Conservation (phyloP, 2,113 vertebrate genomes). For the Falcunculus frontatus region DNA sequence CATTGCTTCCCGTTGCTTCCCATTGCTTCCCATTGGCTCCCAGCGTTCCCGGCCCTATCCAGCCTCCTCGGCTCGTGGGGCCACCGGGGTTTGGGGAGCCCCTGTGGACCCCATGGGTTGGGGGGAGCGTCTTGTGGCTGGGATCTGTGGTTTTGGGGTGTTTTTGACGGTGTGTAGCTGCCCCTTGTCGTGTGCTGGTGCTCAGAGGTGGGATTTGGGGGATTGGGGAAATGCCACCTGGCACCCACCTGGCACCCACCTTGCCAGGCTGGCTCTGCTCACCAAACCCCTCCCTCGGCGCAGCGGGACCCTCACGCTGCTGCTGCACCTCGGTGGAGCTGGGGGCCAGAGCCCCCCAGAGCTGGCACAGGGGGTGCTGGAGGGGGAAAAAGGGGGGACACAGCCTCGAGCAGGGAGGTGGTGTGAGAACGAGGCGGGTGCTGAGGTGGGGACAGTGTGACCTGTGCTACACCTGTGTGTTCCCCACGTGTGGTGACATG, state of each 20-base stretch:
- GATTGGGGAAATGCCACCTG: not conserved
- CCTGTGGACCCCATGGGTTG: accelerated
- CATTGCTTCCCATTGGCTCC: not conserved
- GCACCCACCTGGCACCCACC: not conserved
- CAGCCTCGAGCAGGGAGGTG: not conserved
- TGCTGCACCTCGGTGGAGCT: not conserved
- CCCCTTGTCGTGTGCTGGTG: not conserved
- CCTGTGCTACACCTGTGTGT: not conserved
- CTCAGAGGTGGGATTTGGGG: not conserved
- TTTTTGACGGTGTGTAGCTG: not conserved
- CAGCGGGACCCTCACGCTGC: not conserved
- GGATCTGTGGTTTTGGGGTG: not conserved
- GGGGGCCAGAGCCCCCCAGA: not conserved
- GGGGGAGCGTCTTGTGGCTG: not conserved
- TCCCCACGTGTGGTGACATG: accelerated
- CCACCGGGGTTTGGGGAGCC: not conserved
- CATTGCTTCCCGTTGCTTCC: conserved; percentile 3
- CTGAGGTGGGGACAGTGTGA: not conserved
- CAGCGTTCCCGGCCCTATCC: not conserved
- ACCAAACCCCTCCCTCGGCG: not conserved
- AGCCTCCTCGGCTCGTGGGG: not conserved
- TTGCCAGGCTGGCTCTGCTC: not conserved
- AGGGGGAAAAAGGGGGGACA: not conserved
- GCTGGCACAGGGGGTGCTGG: not conserved
- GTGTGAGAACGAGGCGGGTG: not conserved